These are phyloP conservation scores for Drosophila trichaetosa DNA, from an alignment of 2,888 invertebrate species.

Conservation along the genomic window DNA sequence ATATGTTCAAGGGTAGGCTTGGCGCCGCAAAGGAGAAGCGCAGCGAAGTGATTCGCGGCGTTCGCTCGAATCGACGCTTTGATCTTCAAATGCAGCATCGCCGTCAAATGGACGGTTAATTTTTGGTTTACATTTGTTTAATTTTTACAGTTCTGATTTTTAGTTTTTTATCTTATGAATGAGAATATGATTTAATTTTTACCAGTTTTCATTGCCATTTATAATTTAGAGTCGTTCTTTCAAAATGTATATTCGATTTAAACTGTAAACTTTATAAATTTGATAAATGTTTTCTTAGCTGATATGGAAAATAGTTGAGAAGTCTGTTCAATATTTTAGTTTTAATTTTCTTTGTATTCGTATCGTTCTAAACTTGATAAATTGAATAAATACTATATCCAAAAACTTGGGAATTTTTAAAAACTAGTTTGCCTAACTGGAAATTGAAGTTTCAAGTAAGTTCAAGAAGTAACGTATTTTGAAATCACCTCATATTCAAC, in stretches of 20 bases:
- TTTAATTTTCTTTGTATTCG: not conserved
- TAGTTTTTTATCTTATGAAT: not conserved
- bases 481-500: not conserved
- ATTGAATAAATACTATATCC: not conserved
- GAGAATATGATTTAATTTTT: not conserved
- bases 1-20: constrained; percentile 79
- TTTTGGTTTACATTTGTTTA: not conserved
- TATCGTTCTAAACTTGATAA: not conserved
- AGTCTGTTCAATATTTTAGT: not conserved
- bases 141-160: not conserved
- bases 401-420: not conserved
- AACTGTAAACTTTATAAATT: not conserved
- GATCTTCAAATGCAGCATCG: constrained; percentile 90
- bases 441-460: not conserved
- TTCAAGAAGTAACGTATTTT: constrained; percentile 10
- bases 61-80: constrained; percentile 90
- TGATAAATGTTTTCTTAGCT: not conserved
- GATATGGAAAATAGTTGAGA: not conserved
- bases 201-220: not conserved
- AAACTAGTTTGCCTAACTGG: not conserved
- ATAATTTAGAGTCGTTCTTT: constrained; percentile 1
- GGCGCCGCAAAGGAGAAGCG: constrained; percentile 30
- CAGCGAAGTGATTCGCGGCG: constrained; percentile 86
- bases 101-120: constrained; percentile 77
- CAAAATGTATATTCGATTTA: not conserved